Evolutionary conservation across 2,888 invertebrate species (phyloP).

Genomic region (Nomada hirtipes): DNA sequence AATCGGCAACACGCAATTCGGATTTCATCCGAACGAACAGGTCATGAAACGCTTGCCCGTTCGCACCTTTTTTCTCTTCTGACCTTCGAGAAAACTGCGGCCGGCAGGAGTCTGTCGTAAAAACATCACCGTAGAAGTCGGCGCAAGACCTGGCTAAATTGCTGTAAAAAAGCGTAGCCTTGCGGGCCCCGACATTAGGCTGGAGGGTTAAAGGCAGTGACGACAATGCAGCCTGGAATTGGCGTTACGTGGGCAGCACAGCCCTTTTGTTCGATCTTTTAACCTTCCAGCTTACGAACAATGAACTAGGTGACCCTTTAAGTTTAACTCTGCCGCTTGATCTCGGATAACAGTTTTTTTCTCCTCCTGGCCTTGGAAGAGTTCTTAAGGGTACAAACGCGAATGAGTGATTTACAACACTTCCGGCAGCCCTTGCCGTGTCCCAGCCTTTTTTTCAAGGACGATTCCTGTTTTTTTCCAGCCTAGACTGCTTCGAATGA

Average conservation of each 20-base stretch:
- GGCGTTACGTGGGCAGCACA: conserved; percentile 70
- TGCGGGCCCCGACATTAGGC: conserved; percentile 37
- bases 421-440: background rate
- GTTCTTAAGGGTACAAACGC: background rate
- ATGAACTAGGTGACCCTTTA: conserved; percentile 63
- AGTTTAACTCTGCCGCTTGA: conserved; percentile 45
- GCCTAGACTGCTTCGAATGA: too few species aligned
- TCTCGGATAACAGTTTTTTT: conserved; percentile 28
- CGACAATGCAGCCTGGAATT: conserved; percentile 72
- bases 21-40: background rate
- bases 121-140: conserved; percentile 77
- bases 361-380: conserved; percentile 35
- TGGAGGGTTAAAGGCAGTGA: conserved; percentile 60
- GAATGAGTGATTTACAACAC: conserved; percentile 52
- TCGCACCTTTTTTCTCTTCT: conserved; percentile 64
- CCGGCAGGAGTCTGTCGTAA: conserved; percentile 71
- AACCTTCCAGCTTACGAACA: conserved; percentile 66
- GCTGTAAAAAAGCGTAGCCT: conserved; percentile 75
- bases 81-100: conserved; percentile 62
- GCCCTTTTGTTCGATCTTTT: conserved; percentile 71
- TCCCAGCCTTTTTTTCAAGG: too few species aligned
- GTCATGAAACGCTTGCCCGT: conserved; percentile 71
- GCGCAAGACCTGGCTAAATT: conserved; percentile 76
- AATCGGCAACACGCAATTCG: background rate
- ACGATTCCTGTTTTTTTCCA: background rate